phyloP scores from a whole-genome alignment of 2,797 vertebrate genomes.

The Anolis apletophallus region DNA sequence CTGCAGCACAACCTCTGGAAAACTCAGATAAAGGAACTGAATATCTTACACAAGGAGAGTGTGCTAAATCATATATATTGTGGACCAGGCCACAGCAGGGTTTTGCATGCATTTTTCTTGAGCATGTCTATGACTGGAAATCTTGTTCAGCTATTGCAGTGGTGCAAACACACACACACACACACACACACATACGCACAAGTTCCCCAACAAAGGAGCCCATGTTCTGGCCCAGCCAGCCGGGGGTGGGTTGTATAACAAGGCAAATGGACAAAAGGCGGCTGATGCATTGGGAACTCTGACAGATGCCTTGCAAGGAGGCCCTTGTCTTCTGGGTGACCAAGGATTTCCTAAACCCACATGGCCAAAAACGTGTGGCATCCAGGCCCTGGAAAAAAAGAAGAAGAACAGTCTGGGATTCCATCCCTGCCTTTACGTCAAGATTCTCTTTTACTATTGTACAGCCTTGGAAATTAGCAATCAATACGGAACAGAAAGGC shows the following conservation, averaged over 20 bases:
- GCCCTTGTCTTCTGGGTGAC: constrained; percentile 63
- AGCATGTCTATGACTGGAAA: background rate
- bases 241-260: constrained; percentile 33
- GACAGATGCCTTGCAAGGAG: constrained; percentile 68
- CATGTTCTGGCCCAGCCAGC: constrained; percentile 55
- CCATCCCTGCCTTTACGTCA: constrained; percentile 76
- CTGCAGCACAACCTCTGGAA: too few relatives aligned
- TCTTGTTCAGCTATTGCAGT: background rate
- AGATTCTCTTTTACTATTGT: constrained; percentile 81
- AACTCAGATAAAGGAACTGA: too few relatives aligned
- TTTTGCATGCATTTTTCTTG: background rate
- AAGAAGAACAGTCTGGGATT: constrained; percentile 73
- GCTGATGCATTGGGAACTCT: constrained; percentile 67
- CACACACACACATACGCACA: background rate
- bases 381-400: constrained; percentile 73
- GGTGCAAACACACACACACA: background rate
- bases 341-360: constrained; percentile 70
- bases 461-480: constrained; percentile 74
- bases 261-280: constrained; percentile 47
- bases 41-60: background rate
- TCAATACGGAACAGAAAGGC: constrained; percentile 73
- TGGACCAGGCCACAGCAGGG: background rate
- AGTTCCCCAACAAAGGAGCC: constrained; percentile 30
- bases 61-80: background rate
- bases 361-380: constrained; percentile 70